These are phyloP conservation scores for Plotosus lineatus DNA, from an alignment of 2,113 vertebrate genomes.

Conservation along the genomic window DNA sequence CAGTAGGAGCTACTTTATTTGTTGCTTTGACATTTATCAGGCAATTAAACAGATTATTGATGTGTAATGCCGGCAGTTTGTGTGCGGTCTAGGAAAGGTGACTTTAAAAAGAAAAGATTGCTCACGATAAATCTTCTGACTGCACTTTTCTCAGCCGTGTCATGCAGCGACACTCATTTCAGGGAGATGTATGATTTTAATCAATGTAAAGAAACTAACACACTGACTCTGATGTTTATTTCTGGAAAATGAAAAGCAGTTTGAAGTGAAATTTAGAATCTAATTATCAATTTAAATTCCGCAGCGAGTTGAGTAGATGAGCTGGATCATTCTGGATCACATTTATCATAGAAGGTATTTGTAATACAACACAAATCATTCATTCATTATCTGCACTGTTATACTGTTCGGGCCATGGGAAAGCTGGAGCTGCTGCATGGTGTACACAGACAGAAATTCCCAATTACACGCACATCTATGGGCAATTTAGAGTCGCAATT, in stretches of 20 bases:
- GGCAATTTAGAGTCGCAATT: too few relatives aligned
- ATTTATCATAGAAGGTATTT: not conserved
- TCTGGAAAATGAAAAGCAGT: not conserved
- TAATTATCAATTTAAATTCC: not conserved
- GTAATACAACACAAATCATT: not conserved
- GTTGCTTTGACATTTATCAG: slow-evolving; percentile 20
- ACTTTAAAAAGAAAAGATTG: not conserved
- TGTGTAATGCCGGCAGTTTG: not conserved
- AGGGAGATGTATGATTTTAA: not conserved
- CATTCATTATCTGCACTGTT: too few relatives aligned
- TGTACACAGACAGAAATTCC: too few relatives aligned
- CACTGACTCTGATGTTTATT: not conserved
- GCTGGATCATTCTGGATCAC: not conserved
- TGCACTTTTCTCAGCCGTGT: not conserved
- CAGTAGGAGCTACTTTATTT: slow-evolving; percentile 9
- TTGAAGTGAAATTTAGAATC: not conserved
- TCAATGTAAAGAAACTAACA: not conserved
- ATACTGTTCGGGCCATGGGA: too few relatives aligned
- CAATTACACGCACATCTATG: too few relatives aligned
- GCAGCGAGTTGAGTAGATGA: not conserved
- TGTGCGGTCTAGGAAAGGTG: not conserved
- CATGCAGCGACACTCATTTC: not conserved
- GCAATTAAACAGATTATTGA: slow-evolving; percentile 14
- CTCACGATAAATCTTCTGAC: not conserved
- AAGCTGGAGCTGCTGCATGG: too few relatives aligned